A percentile compares a stretch with the other conserved stretches of the same genome.
phyloP scores from a whole-genome alignment of 2,797 vertebrate genomes.

The Mionectes olivaceus region DNA sequence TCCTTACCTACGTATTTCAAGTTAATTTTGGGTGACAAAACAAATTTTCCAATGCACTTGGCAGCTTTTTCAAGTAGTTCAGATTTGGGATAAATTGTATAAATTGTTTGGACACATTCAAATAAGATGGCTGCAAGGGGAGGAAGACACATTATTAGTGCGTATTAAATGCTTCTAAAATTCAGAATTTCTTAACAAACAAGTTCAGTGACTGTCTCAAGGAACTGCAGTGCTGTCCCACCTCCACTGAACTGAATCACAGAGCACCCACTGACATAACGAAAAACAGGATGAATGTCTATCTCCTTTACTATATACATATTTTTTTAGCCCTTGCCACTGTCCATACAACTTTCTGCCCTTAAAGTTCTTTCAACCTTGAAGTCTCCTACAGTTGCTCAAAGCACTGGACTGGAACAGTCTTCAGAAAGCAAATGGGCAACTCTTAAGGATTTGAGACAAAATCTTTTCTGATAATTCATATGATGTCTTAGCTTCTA shows the following conservation, averaged over 20 bases:
- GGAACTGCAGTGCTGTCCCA: not conserved
- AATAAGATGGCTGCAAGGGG: conserved; percentile 89
- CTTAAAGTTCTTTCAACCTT: not conserved
- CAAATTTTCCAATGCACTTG: conserved; percentile 97
- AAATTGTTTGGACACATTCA: conserved; percentile 96
- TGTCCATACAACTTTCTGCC: not conserved
- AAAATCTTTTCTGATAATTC: not conserved
- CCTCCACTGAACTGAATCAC: not conserved
- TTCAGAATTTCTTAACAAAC: not conserved
- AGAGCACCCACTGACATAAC: not conserved
- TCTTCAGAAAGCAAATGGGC: not conserved
- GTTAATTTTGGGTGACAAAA: conserved; percentile 96
- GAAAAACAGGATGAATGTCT: not conserved
- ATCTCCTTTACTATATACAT: not conserved
- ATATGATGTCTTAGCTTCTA: not conserved
- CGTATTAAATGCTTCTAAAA: not conserved
- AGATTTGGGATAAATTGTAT: conserved; percentile 92
- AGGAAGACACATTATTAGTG: not conserved
- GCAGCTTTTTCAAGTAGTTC: conserved; percentile 95
- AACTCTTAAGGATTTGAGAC: not conserved
- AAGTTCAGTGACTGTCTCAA: not conserved
- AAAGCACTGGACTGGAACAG: not conserved
- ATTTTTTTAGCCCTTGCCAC: not conserved
- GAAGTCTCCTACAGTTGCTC: not conserved
- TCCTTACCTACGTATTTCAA: conserved; percentile 96